These are phyloP conservation scores for Hirundichthys speculiger DNA, from an alignment of 2,113 vertebrate species.

Conservation along the genomic window DNA sequence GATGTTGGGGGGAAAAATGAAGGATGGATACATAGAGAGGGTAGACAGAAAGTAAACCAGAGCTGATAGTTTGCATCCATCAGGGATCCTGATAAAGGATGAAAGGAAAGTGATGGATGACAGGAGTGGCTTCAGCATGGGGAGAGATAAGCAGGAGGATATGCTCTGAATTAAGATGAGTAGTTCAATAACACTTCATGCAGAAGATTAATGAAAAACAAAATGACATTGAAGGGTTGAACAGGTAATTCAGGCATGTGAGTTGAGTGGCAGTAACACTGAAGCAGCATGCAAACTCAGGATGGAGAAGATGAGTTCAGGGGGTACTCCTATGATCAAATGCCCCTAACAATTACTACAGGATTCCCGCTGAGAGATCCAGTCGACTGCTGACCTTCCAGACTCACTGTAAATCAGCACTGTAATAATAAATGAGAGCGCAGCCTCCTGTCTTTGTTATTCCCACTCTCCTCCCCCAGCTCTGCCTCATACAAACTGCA, in stretches of 20 bases:
- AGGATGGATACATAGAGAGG: constrained; percentile 33
- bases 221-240: constrained; percentile 24
- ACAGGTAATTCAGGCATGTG: not conserved
- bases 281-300: not conserved
- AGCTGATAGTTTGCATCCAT: constrained; percentile 45
- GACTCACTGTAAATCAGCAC: constrained; percentile 64
- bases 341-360: constrained; percentile 32
- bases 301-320: constrained; percentile 23
- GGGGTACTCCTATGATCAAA: constrained; percentile 20
- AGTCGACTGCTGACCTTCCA: constrained; percentile 48
- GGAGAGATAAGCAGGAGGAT: constrained; percentile 30
- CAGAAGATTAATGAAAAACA: constrained; percentile 22
- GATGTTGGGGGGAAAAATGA: constrained; percentile 1
- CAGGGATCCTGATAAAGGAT: constrained; percentile 47
- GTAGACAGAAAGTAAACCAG: constrained; percentile 21
- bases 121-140: constrained; percentile 23
- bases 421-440: constrained; percentile 66
- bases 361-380: constrained; percentile 25
- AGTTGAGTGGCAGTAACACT: not conserved
- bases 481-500: constrained; percentile 24
- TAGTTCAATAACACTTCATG: constrained; percentile 15
- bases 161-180: constrained; percentile 42
- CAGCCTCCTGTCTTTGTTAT: constrained; percentile 59
- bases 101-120: constrained; percentile 57
- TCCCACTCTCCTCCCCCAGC: constrained; percentile 29